Percentiles rank a stretch among this genome's conserved stretches.
Evolutionary conservation across 2,113 vertebrate species (phyloP).

Genomic region (Donacobius atricapilla): DNA sequence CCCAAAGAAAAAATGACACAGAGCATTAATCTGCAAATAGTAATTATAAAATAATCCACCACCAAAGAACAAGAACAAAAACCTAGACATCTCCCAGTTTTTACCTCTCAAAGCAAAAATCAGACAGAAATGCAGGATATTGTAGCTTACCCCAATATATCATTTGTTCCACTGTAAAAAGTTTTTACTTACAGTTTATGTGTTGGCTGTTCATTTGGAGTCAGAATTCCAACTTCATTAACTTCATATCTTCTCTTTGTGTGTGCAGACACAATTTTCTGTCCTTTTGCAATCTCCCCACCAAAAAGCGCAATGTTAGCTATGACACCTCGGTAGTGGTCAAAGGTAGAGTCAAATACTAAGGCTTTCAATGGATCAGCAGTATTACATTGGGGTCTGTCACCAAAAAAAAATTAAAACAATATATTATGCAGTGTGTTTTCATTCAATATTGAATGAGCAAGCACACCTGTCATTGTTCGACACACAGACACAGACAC

Average conservation of each 20-base stretch:
- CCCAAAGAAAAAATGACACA: neutral
- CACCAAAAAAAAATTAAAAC: neutral
- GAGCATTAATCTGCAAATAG: neutral
- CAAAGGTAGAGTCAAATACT: slow-evolving; percentile 94
- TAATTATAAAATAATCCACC: neutral
- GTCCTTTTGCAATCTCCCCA: slow-evolving; percentile 84
- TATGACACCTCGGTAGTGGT: slow-evolving; percentile 91
- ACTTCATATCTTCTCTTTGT: slow-evolving; percentile 89
- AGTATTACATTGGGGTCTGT: slow-evolving; percentile 76
- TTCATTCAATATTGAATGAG: neutral
- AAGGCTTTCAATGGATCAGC: slow-evolving; percentile 85
- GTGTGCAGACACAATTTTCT: slow-evolving; percentile 84
- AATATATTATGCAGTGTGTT: neutral
- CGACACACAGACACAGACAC: too few relatives aligned
- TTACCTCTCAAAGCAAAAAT: neutral
- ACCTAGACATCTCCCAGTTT: neutral
- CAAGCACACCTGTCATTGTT: too few relatives aligned
- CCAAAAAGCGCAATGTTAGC: slow-evolving; percentile 89
- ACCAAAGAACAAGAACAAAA: neutral
- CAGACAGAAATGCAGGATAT: neutral
- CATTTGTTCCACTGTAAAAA: neutral
- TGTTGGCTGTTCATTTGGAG: slow-evolving; percentile 83
- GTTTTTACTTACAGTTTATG: slow-evolving; percentile 78
- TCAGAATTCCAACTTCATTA: slow-evolving; percentile 88
- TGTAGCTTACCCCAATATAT: neutral